These are phyloP conservation scores for Gambusia affinis DNA, from an alignment of 2,113 vertebrate genomes.

Conservation along the genomic window DNA sequence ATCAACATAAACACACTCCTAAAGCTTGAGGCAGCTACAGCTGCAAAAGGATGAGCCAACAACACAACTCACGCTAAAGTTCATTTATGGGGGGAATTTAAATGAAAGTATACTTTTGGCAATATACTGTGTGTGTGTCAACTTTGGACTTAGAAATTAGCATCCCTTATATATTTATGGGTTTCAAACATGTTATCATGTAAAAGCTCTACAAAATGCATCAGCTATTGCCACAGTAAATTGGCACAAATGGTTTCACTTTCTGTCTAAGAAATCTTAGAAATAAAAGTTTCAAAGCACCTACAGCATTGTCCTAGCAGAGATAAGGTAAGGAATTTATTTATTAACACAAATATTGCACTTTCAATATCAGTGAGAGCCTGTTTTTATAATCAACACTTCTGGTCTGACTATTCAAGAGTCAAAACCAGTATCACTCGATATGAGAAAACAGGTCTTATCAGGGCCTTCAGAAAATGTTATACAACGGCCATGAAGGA, in stretches of 20 bases:
- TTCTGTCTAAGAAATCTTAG: background rate
- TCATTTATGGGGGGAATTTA: background rate
- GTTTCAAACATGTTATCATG: background rate
- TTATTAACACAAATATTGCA: background rate
- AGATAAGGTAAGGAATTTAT: background rate
- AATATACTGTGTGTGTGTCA: background rate
- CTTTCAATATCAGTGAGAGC: background rate
- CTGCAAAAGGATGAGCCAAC: background rate
- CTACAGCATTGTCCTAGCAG: background rate
- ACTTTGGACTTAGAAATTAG: too few relatives aligned
- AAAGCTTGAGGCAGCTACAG: background rate
- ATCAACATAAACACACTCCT: background rate
- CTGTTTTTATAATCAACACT: background rate
- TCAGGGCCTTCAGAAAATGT: conserved; percentile 19
- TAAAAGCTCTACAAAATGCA: background rate
- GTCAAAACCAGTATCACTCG: background rate
- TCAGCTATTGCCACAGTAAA: background rate
- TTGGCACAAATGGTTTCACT: too few relatives aligned
- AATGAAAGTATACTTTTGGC: background rate
- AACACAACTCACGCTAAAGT: background rate
- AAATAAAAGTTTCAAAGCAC: background rate
- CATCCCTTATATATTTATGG: too few relatives aligned
- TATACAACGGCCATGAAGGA: conserved; percentile 13
- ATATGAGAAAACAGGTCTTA: background rate
- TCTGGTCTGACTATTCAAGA: background rate